Conservation (phyloP, 2,113 vertebrate genomes). For the Asarcornis scutulata region DNA sequence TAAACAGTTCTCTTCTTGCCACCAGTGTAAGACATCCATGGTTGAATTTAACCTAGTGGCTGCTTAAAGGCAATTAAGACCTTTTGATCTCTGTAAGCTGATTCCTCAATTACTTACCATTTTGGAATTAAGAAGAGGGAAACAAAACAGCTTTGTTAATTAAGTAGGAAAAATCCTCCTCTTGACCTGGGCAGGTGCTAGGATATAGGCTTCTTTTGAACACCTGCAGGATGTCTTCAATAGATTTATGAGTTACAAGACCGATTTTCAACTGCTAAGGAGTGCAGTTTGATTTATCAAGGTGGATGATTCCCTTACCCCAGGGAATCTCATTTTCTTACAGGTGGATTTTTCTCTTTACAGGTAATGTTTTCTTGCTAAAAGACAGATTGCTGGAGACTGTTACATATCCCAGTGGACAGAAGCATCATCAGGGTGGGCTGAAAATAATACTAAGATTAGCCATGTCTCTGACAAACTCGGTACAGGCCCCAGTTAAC, state of each 20-base stretch:
- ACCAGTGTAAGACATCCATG: not conserved
- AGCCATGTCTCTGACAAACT: not conserved
- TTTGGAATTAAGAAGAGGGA: not conserved
- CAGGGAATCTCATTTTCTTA: not conserved
- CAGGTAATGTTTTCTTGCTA: not conserved
- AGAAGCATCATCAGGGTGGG: not conserved
- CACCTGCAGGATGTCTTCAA: not conserved
- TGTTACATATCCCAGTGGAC: not conserved
- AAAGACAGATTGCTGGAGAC: not conserved
- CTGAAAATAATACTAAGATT: not conserved
- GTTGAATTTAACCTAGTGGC: not conserved
- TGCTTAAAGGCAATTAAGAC: not conserved
- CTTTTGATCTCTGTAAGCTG: not conserved
- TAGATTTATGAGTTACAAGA: not conserved
- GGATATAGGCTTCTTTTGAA: not conserved
- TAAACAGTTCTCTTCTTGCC: constrained; percentile 4
- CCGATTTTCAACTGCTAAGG: not conserved
- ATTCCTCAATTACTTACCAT: not conserved
- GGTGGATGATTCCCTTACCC: not conserved
- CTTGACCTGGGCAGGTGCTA: not conserved
- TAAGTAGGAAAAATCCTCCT: not conserved
- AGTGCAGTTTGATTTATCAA: constrained; percentile 4
- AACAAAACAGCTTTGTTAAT: constrained; percentile 5
- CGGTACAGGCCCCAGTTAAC: not conserved
- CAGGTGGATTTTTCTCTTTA: constrained; percentile 6